Evolutionary conservation across 2,797 vertebrate species (phyloP).

Genomic region (Xiphophorus birchmanni): DNA sequence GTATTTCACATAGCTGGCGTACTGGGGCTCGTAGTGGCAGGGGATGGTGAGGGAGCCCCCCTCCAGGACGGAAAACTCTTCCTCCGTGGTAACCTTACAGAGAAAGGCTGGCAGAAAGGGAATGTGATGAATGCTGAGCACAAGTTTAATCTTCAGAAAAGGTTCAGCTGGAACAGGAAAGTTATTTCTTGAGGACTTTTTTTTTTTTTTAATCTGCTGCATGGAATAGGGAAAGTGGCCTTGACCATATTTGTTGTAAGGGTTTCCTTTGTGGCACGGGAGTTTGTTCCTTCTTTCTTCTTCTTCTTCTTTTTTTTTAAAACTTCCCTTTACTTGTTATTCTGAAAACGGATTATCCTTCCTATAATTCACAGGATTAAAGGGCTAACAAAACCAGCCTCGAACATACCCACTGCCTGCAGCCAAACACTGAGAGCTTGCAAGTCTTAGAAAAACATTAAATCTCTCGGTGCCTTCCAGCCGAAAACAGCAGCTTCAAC

Average conservation of each 20-base stretch:
- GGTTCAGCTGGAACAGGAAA: conserved; percentile 7
- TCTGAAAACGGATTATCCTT: conserved; percentile 49
- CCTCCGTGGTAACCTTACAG: conserved; percentile 55
- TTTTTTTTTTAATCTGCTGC: conserved; percentile 20
- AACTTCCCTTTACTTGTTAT: conserved; percentile 25
- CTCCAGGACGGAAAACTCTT: conserved; percentile 62
- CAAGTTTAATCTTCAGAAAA: conserved; percentile 9
- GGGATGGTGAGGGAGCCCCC: conserved; percentile 70
- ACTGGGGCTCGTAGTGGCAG: conserved; percentile 77
- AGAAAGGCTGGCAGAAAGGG: conserved; percentile 47
- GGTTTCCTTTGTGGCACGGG: conserved; percentile 27
- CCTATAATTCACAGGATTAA: conserved; percentile 35
- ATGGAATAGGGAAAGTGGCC: conserved; percentile 12
- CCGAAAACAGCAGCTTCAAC: conserved; percentile 32
- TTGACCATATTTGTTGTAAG: conserved; percentile 32
- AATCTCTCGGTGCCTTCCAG: conserved; percentile 12
- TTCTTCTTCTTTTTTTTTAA: not conserved
- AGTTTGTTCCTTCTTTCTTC: conserved; percentile 1
- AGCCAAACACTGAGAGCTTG: conserved; percentile 32
- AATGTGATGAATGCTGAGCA: conserved; percentile 19
- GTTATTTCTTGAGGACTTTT: conserved; percentile 5
- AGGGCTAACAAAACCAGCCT: conserved; percentile 59
- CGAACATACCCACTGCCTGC: conserved; percentile 38
- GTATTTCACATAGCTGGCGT: conserved; percentile 77
- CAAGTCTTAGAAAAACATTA: conserved; percentile 29